Base-by-base conservation (phyloP, 2,797 vertebrate species). In the Enteromius treurensis region DNA sequence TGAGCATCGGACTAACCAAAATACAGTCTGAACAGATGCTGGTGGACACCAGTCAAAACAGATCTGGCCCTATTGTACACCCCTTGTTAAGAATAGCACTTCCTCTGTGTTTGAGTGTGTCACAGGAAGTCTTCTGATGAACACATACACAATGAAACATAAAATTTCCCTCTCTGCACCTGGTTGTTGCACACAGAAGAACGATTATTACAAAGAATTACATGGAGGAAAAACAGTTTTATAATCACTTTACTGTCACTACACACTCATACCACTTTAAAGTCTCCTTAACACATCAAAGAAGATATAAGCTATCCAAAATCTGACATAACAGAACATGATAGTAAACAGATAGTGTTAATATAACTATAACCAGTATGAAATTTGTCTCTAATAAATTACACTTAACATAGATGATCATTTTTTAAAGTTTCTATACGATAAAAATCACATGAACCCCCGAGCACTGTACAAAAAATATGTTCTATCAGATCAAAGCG, bases 81-180 rank as follows among this genome's bases (percentile, higher is more conserved):
- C n/a, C 82, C 90, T 86, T 90, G 90, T 90, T 86, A 84, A 86
- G 83, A 85, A 86, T 84, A 89, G 74, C 87, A 88, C 91, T 92
- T 93, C 93, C 91, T 93, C 89, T 82, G 71, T 49, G 68, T 89
- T 88, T 83, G 82, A 86, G 81, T 55, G 80, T 23, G 15, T 70
- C 82, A 85, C 88, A 91, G 90, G 90, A 92, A 89, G 82, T 91
- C 88, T 87, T 87, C 85, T 86, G 90, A 90, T 90, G 87, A 67
- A 88, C 87, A 82, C 87, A 82, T n/a, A 82, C 69, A 80, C 90
- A 90, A 83, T 86, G 74, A 90, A 89, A 64, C 64, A 75, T 81
- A 65, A 53, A 87, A 82, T 79, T 40, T 69, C 80, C 79, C 71
- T 40, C 26, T 80, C 47, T 51, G 62, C 75, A 80, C 79, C 76